Conservation (phyloP, 2,888 invertebrate species). For the Aspidiotus rigidus region DNA sequence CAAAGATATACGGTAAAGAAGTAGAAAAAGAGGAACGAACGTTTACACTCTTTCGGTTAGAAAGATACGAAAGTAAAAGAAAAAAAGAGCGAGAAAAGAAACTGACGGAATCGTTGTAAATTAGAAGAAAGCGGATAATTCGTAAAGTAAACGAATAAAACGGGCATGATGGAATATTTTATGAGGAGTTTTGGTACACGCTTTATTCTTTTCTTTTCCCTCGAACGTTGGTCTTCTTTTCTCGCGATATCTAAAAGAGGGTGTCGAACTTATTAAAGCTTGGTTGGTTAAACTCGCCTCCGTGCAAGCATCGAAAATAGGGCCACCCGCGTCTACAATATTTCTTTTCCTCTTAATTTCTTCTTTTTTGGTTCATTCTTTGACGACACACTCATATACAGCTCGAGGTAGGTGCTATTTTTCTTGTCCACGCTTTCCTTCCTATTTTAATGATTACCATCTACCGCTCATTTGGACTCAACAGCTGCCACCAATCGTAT, state of each 20-base stretch:
- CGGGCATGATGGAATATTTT: constrained; percentile 30
- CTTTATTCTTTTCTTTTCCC: too few species aligned
- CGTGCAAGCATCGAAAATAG: constrained; percentile 14
- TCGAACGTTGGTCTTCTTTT: too few species aligned
- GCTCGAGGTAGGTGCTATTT: too few species aligned
- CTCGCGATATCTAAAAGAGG: constrained; percentile 12
- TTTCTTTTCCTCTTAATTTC: neutral
- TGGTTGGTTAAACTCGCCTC: constrained; percentile 29
- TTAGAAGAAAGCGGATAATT: constrained; percentile 34
- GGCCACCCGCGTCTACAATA: constrained; percentile 26
- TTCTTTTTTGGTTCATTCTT: neutral
- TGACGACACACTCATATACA: neutral
- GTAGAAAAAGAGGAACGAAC: constrained; percentile 11
- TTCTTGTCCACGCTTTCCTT: too few species aligned
- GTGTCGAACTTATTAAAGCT: constrained; percentile 34
- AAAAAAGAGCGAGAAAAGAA: constrained; percentile 9
- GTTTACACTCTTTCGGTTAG: too few species aligned
- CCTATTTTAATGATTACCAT: too few species aligned
- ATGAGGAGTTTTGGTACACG: constrained; percentile 22
- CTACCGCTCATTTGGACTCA: too few species aligned
- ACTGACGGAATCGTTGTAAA: constrained; percentile 29
- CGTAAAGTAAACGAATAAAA: constrained; percentile 33
- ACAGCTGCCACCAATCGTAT: too few species aligned
- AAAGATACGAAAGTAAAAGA: neutral
- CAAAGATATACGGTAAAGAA: constrained; percentile 18